Evolutionary conservation across 64 coral and sea anemone species (phyloP), one percentile per base, ranked within the genome.

Genomic region (Porites australiensis): DNA sequence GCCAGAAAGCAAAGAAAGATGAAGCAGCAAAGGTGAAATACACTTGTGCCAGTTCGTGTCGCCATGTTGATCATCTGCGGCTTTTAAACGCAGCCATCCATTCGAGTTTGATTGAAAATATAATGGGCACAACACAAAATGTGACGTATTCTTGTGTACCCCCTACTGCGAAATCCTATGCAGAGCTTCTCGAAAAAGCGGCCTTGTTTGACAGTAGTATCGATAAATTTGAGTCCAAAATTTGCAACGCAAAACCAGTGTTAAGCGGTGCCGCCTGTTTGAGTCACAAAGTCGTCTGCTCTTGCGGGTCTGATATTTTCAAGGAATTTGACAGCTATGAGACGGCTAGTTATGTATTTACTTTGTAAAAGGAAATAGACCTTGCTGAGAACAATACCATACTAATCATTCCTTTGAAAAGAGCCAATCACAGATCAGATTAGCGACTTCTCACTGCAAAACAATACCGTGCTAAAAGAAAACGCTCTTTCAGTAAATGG

Each of bases 61-160:
- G 81, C 81, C 81, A 84, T 84, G 69, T 84, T 84, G 81, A 46
- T 84, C 63, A 84, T 66, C 61, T 67, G 62, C 61, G 81, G 19
- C 16, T 78, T 14, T 13, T 5, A 68, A 18, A 51, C 3, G 0
- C 61, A 69, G 13, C 81, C 81, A 84, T 84, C 61, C 44, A 67
- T 48, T 82, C 44, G 78, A 20, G 55, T 59, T 44, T 13, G 79
- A 47, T 19, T 47, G 79, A 82, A 82, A 50, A 44, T 52, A 22
- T 46, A 37, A 37, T 37, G 27, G 27, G 45, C 46, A 63, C 81
- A 84, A 68, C 44, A 84, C 10, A 44, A 51, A 19, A 68, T 50
- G 81, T 84, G 81, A 84, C 81, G 81, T 84, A 51, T 84, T 83
- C 60, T 12, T 57, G 2, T 7, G 54, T 57, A 84, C 81, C 81